A percentile compares a stretch with the other conserved stretches of the same genome.
Conservation (phyloP, 2,113 vertebrate species). For the Calyptommatus sinebrachiatus region DNA sequence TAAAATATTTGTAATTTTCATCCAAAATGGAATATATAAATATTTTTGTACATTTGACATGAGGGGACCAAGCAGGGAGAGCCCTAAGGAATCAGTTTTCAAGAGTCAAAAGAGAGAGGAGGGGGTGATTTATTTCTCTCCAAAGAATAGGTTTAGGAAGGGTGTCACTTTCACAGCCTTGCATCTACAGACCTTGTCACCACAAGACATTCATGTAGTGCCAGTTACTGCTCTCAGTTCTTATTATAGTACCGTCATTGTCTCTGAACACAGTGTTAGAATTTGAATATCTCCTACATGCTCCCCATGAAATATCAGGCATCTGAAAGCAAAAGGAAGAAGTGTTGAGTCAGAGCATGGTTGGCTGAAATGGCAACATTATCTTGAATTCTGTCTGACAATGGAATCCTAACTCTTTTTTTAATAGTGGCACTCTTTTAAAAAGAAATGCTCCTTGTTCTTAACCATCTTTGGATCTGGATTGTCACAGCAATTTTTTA, state of each 20-base stretch:
- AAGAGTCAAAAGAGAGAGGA: slow-evolving; percentile 10
- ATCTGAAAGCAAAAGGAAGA: neutral
- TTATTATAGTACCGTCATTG: slow-evolving; percentile 42
- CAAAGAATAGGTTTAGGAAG: slow-evolving; percentile 56
- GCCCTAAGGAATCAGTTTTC: slow-evolving; percentile 46
- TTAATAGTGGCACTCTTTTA: too few relatives aligned
- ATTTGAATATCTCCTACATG: slow-evolving; percentile 39
- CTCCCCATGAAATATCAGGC: neutral
- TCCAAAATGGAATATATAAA: slow-evolving; percentile 68
- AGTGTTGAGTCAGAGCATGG: neutral
- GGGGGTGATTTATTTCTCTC: too few relatives aligned
- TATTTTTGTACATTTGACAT: slow-evolving; percentile 68
- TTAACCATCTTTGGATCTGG: too few relatives aligned
- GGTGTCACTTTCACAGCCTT: slow-evolving; percentile 50
- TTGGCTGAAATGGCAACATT: slow-evolving; percentile 11
- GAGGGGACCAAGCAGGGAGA: slow-evolving; percentile 35
- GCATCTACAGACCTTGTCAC: slow-evolving; percentile 44
- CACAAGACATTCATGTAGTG: slow-evolving; percentile 38
- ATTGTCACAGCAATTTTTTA: too few relatives aligned
- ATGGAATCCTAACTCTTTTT: too few relatives aligned
- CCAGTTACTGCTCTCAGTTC: slow-evolving; percentile 39
- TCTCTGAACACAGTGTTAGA: slow-evolving; percentile 16
- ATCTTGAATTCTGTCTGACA: neutral
- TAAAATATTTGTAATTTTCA: slow-evolving; percentile 71
- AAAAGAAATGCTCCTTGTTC: too few relatives aligned